Percentiles rank a stretch among this genome's conserved stretches.
Evolutionary conservation across 1,140 invertebrate genomes (phyloP).

Genomic region (Heliconius himera): DNA sequence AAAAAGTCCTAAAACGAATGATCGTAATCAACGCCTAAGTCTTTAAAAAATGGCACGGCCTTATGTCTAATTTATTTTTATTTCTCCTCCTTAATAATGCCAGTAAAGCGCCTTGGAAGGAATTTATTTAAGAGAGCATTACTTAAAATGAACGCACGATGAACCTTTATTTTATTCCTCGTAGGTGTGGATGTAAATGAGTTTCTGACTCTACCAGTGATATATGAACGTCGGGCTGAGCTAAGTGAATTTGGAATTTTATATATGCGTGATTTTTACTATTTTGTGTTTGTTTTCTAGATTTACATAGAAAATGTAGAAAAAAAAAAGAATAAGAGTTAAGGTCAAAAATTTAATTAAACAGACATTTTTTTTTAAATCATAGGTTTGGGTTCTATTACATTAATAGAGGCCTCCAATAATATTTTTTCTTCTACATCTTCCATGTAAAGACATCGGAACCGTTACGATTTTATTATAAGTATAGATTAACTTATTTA

Average conservation of each 20-base stretch:
- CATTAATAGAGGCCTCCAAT: no score
- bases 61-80: constrained; percentile 40
- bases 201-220: constrained; percentile 7
- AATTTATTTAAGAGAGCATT: constrained; percentile 38
- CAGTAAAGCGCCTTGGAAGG: constrained; percentile 20
- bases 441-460: no score
- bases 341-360: no score
- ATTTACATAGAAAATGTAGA: background rate
- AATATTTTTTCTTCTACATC: no score
- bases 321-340: no score
- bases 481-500: no score
- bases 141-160: constrained; percentile 28
- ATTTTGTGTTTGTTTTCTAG: background rate
- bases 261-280: background rate
- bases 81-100: constrained; percentile 35
- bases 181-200: constrained; percentile 16
- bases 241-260: constrained; percentile 10
- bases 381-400: no score
- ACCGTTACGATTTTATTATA: no score
- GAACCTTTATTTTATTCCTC: constrained; percentile 27
- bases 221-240: constrained; percentile 8
- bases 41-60: constrained; percentile 33
- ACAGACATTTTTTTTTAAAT: no score
- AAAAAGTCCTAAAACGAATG: constrained; percentile 28
- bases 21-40: constrained; percentile 30